Evolutionary conservation across 2,797 vertebrate species (phyloP).

Genomic region (Gastrophryne carolinensis): DNA sequence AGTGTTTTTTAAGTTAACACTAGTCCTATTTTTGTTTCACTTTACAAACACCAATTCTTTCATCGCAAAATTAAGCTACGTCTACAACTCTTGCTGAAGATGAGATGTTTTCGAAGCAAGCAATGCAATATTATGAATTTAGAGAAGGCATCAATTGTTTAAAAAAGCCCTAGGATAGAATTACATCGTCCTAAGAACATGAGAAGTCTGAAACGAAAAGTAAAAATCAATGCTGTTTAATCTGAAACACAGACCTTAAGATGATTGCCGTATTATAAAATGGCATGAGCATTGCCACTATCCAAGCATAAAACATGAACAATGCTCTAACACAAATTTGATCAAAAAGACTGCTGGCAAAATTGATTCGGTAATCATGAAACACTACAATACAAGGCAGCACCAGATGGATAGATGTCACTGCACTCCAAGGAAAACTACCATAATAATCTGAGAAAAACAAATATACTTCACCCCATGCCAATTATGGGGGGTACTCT

Average conservation of each 20-base stretch:
- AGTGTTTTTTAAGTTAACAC: too few species aligned
- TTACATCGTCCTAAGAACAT: conserved; percentile 23
- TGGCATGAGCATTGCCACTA: neutral
- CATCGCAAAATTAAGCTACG: neutral
- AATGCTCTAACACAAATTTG: neutral
- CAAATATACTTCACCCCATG: too few species aligned
- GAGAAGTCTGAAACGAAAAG: conserved; percentile 14
- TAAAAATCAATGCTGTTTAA: conserved; percentile 36
- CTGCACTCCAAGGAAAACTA: too few species aligned
- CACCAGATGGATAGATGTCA: too few species aligned
- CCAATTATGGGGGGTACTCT: too few species aligned
- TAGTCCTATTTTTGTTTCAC: too few species aligned
- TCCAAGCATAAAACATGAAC: neutral
- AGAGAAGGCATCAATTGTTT: conserved; percentile 25
- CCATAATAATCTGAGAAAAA: too few species aligned
- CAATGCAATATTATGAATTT: conserved; percentile 5
- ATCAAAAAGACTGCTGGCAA: neutral
- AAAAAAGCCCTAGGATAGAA: conserved; percentile 29
- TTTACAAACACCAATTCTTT: neutral
- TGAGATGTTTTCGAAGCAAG: conserved; percentile 22
- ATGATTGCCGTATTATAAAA: conserved; percentile 1
- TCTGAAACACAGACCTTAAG: conserved; percentile 14
- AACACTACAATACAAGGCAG: neutral
- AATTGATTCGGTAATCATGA: neutral
- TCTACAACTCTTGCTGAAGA: neutral